Evolutionary conservation across 2,888 invertebrate species (phyloP).

Genomic region (Lepidocyrtinus sp.): DNA sequence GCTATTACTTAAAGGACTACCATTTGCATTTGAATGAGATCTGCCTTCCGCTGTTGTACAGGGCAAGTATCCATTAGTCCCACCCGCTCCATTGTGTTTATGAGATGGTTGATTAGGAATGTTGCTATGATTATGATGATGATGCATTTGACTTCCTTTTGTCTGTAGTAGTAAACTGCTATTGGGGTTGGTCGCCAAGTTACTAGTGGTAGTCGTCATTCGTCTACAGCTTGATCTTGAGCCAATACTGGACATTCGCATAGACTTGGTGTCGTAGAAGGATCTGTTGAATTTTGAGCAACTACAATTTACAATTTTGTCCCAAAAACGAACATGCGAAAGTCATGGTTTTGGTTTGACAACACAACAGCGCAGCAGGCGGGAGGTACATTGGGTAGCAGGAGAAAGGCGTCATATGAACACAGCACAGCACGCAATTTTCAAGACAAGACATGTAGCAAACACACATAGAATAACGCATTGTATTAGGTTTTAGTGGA

Average conservation of each 20-base stretch:
- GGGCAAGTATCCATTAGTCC: slow-evolving; percentile 32
- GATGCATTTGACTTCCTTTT: slow-evolving; percentile 46
- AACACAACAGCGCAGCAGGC: background rate
- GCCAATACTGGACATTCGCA: slow-evolving; percentile 68
- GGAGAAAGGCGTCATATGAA: slow-evolving; percentile 9
- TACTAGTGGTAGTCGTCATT: slow-evolving; percentile 9
- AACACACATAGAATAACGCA: slow-evolving; percentile 7
- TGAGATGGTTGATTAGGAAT: slow-evolving; percentile 45
- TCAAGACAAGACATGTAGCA: slow-evolving; percentile 10
- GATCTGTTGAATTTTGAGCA: slow-evolving; percentile 65
- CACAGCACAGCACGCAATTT: background rate
- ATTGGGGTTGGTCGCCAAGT: slow-evolving; percentile 19
- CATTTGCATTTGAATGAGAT: slow-evolving; percentile 7
- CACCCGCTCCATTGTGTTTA: slow-evolving; percentile 46
- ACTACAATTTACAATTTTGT: slow-evolving; percentile 6
- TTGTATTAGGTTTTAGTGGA: background rate
- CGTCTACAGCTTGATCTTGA: slow-evolving; percentile 63
- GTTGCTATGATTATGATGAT: slow-evolving; percentile 33
- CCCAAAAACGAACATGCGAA: background rate
- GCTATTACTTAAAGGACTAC: slow-evolving; percentile 8
- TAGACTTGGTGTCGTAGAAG: slow-evolving; percentile 66
- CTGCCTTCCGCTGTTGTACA: slow-evolving; percentile 18
- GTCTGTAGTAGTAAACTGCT: slow-evolving; percentile 35
- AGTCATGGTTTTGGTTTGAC: background rate
- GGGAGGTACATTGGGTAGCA: background rate